Percentiles rank a stretch among this genome's conserved stretches.
These are phyloP conservation scores for Chrysopilus asiliformis DNA, from an alignment of 2,888 invertebrate species.

Conservation along the genomic window DNA sequence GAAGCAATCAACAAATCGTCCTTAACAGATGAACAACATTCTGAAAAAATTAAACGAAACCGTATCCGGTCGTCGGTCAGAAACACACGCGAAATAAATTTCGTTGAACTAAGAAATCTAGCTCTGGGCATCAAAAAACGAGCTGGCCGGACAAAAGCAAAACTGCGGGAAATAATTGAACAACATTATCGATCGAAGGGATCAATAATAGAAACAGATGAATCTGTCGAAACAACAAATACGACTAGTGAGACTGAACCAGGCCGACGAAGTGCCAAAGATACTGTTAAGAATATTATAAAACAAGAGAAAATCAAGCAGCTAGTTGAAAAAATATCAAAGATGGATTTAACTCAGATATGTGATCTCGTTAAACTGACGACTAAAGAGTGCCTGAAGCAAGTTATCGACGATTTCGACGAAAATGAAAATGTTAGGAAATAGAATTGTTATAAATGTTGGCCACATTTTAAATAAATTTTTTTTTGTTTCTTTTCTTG, in stretches of 20 bases:
- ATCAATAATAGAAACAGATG: conserved; percentile 22
- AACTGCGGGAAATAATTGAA: conserved; percentile 28
- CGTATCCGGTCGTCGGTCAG: no score
- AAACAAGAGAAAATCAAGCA: conserved; percentile 35
- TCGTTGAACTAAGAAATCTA: conserved; percentile 27
- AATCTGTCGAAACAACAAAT: conserved; percentile 11
- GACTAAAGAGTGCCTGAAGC: conserved; percentile 38
- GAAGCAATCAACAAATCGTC: conserved; percentile 7
- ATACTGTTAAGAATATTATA: conserved; percentile 29
- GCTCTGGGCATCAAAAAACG: conserved; percentile 26
- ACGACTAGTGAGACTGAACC: conserved; percentile 5
- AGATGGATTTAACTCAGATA: conserved; percentile 37
- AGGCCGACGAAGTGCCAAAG: conserved; percentile 18
- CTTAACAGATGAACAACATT: no score
- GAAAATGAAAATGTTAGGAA: conserved; percentile 20
- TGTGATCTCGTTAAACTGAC: conserved; percentile 38
- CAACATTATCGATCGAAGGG: conserved; percentile 30
- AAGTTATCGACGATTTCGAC: conserved; percentile 37
- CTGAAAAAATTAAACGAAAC: no score
- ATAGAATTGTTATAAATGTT: no score
- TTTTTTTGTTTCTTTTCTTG: no score
- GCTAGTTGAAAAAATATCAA: conserved; percentile 37
- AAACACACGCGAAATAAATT: conserved; percentile 32
- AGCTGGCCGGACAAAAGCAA: conserved; percentile 23
- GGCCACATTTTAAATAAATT: no score